phyloP scores from a whole-genome alignment of 1,140 invertebrate genomes.

The Pseudomyrmex concolor region DNA sequence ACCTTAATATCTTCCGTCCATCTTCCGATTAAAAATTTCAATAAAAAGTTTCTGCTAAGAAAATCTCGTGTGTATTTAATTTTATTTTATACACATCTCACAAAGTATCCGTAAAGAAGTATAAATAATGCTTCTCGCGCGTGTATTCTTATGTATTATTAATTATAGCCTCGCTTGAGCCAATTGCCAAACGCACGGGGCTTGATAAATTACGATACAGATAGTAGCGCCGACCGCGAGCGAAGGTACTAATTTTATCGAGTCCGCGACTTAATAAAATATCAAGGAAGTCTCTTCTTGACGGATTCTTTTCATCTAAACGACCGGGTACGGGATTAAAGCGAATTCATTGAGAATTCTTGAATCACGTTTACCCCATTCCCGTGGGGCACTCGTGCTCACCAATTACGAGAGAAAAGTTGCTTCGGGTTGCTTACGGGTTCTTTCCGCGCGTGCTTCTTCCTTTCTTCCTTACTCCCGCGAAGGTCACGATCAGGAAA shows the following conservation, averaged over 20 bases:
- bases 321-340: slow-evolving; percentile 33
- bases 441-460: slow-evolving; percentile 49
- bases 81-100: background rate
- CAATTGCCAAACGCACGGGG: background rate
- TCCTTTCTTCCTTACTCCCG: slow-evolving; percentile 24
- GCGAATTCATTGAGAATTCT: slow-evolving; percentile 63
- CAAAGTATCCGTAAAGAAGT: background rate
- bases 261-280: slow-evolving; percentile 59
- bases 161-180: slow-evolving; percentile 10
- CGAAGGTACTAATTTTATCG: slow-evolving; percentile 47
- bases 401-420: slow-evolving; percentile 58
- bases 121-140: background rate
- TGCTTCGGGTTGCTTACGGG: slow-evolving; percentile 59
- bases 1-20: background rate
- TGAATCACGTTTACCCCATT: slow-evolving; percentile 64
- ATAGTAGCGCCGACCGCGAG: slow-evolving; percentile 24
- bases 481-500: slow-evolving; percentile 60
- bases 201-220: slow-evolving; percentile 33
- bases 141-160: background rate
- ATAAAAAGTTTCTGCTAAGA: background rate
- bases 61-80: background rate
- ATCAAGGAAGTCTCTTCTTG: slow-evolving; percentile 32
- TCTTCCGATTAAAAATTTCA: background rate
- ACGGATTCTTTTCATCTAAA: slow-evolving; percentile 54
- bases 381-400: slow-evolving; percentile 63